A percentile compares a stretch with the other conserved stretches of the same genome.
phyloP scores from a whole-genome alignment of 2,113 vertebrate species.

The Psilopogon haemacephalus region DNA sequence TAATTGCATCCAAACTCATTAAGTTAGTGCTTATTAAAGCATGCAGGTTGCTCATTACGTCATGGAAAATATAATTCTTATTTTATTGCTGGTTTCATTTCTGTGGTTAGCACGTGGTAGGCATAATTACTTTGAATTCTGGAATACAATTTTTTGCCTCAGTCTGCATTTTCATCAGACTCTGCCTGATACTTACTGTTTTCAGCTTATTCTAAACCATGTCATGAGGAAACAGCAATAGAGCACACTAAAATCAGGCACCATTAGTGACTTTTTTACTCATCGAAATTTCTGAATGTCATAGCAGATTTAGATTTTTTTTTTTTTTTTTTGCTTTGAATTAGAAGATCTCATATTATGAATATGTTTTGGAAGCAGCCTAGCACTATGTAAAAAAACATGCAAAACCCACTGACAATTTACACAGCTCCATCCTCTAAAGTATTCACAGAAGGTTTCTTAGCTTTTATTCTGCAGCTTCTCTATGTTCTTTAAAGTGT shows the following conservation, averaged over 20 bases:
- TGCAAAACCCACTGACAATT: not conserved
- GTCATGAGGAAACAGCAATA: not conserved
- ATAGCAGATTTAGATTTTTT: not conserved
- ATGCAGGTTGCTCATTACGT: not conserved
- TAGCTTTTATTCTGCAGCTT: not conserved
- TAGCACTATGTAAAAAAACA: not conserved
- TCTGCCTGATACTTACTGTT: slow-evolving; percentile 29
- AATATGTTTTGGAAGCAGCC: not conserved
- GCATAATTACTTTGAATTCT: slow-evolving; percentile 1
- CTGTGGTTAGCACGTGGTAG: not conserved
- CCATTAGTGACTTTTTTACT: not conserved
- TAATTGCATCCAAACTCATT: slow-evolving; percentile 19
- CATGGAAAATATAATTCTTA: not conserved
- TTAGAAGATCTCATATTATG: not conserved
- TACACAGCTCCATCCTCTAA: not conserved
- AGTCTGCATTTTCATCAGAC: not conserved
- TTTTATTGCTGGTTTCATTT: slow-evolving; percentile 31
- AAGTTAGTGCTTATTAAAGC: slow-evolving; percentile 31
- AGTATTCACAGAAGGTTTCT: not conserved
- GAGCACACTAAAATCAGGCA: not conserved
- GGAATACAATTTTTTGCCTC: not conserved
- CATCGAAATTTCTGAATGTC: not conserved
- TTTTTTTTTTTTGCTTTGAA: not conserved
- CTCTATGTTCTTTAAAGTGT: not conserved
- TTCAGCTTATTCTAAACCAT: slow-evolving; percentile 1